Evolutionary conservation across 2,797 vertebrate genomes (phyloP).

Genomic region (Eutrigla gurnardus): DNA sequence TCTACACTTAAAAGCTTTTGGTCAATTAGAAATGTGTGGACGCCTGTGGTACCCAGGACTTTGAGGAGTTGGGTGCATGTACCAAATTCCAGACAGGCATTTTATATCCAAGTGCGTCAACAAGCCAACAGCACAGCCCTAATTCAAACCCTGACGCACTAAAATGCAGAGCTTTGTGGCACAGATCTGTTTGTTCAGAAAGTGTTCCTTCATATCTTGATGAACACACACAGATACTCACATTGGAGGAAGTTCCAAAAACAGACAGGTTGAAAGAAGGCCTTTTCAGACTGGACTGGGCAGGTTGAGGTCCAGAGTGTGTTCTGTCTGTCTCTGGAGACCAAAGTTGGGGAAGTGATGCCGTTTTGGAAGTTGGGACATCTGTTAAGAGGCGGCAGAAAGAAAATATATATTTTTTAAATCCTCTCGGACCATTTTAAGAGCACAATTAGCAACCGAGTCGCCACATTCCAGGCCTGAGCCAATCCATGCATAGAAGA

Average conservation of each 20-base stretch:
- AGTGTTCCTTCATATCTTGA: background rate
- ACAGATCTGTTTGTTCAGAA: conserved; percentile 10
- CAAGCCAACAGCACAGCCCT: background rate
- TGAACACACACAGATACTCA: conserved; percentile 66
- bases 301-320: conserved; percentile 87
- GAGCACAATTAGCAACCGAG: background rate
- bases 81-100: conserved; percentile 7
- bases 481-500: background rate
- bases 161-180: background rate
- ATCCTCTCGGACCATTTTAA: background rate
- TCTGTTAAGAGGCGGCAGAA: conserved; percentile 80
- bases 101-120: conserved; percentile 31
- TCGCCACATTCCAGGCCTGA: background rate
- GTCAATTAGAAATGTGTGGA: background rate
- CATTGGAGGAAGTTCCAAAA: conserved; percentile 88
- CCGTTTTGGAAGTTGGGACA: conserved; percentile 91
- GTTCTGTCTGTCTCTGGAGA: conserved; percentile 92
- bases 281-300: conserved; percentile 90
- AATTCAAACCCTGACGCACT: conserved; percentile 6
- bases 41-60: background rate
- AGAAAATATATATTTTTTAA: background rate
- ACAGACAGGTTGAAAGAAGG: conserved; percentile 97
- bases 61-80: background rate
- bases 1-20: background rate
- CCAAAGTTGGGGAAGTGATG: conserved; percentile 91